Evolutionary conservation across 2,888 invertebrate genomes (phyloP).

Genomic region (Oxystoma pomonae): DNA sequence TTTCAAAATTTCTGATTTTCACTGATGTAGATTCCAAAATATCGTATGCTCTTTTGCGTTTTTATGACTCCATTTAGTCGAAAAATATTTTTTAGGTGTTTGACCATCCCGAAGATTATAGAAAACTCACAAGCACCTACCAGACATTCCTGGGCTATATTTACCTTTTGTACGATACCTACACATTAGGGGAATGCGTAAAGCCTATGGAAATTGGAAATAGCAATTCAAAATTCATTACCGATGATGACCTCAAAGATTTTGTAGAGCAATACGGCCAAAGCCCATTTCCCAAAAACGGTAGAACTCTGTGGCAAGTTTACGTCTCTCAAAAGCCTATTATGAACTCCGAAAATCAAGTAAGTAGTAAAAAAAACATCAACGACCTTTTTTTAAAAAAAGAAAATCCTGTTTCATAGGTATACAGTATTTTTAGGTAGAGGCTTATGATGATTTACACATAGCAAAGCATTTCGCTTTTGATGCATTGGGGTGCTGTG

Average conservation of each 20-base stretch:
- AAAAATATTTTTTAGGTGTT: neutral
- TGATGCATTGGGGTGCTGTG: too few relatives aligned
- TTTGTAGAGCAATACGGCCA: neutral
- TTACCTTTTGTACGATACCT: neutral
- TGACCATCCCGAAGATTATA: neutral
- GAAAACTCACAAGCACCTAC: neutral
- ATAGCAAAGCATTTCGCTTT: too few relatives aligned
- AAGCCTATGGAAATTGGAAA: neutral
- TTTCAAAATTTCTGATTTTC: too few relatives aligned
- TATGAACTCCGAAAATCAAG: too few relatives aligned
- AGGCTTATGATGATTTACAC: too few relatives aligned
- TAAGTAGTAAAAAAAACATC: too few relatives aligned
- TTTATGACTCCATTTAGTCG: too few relatives aligned
- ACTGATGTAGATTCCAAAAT: too few relatives aligned
- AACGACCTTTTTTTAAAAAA: too few relatives aligned
- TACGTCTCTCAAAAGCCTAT: neutral
- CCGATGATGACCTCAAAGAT: neutral
- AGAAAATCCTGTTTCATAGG: too few relatives aligned
- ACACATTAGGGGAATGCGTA: neutral
- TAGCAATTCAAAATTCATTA: neutral
- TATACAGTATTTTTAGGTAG: too few relatives aligned
- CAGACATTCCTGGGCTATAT: neutral
- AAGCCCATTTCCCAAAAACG: neutral
- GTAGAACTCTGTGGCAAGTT: neutral
- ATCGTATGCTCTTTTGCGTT: too few relatives aligned